phyloP scores from a whole-genome alignment of 2,888 invertebrate genomes.

The Cerastis leucographa region DNA sequence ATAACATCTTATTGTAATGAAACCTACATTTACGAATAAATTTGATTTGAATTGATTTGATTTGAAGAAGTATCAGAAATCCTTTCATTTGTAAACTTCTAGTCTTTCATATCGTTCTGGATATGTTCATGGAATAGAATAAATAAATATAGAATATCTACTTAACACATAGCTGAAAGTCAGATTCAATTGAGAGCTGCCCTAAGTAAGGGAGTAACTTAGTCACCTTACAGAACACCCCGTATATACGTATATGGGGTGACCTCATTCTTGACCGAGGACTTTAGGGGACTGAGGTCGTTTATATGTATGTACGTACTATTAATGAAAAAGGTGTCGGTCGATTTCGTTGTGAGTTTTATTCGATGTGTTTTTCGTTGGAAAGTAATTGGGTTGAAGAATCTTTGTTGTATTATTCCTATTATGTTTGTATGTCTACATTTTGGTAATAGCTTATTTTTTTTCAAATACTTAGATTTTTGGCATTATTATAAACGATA shows the following conservation, averaged over 20 bases:
- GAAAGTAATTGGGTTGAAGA: conserved; percentile 4
- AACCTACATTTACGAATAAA: too few species aligned
- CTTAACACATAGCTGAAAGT: neutral
- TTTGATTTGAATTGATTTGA: too few species aligned
- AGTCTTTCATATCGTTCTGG: neutral
- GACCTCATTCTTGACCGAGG: conserved; percentile 43
- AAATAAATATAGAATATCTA: conserved; percentile 18
- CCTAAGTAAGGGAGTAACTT: conserved; percentile 29
- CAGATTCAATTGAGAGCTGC: conserved; percentile 12
- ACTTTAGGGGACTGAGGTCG: conserved; percentile 5
- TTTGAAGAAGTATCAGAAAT: neutral
- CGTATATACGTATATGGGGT: conserved; percentile 10
- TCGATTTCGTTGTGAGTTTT: conserved; percentile 14
- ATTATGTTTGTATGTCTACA: neutral
- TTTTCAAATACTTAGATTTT: neutral
- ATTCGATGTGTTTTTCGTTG: conserved; percentile 3
- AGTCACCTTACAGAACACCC: conserved; percentile 26
- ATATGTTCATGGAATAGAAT: neutral
- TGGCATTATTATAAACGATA: neutral
- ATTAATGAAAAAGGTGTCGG: conserved; percentile 24
- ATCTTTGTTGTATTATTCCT: neutral
- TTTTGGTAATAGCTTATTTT: neutral
- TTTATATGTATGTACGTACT: conserved; percentile 15
- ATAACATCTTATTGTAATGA: too few species aligned
- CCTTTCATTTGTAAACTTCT: neutral